These are phyloP conservation scores for Rhinoderma darwinii DNA, from an alignment of 2,113 vertebrate genomes.

Conservation along the genomic window DNA sequence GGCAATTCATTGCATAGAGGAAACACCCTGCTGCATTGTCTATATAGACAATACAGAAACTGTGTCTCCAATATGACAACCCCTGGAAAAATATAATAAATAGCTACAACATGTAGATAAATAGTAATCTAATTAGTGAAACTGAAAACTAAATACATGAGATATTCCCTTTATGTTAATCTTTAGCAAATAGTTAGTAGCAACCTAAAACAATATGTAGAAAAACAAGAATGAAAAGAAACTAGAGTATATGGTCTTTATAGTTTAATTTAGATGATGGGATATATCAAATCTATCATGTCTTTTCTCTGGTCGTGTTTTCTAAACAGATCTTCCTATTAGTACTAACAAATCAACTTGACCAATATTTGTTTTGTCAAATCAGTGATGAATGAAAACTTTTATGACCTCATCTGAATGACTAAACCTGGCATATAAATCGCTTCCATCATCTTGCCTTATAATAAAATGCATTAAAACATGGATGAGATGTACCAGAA, in stretches of 20 bases:
- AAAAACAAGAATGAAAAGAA: neutral
- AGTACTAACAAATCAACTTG: neutral
- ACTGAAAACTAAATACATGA: no score
- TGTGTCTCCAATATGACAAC: no score
- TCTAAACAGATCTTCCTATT: neutral
- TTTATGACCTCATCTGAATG: constrained; percentile 12
- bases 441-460: neutral
- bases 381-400: constrained; percentile 18
- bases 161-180: no score
- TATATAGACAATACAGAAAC: no score
- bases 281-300: neutral
- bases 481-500: constrained; percentile 13
- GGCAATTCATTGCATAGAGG: no score
- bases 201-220: no score
- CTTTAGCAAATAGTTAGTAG: no score
- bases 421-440: constrained; percentile 12
- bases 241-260: no score
- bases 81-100: no score
- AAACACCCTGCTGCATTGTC: no score
- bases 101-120: no score
- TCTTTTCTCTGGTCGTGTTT: neutral
- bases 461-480: constrained; percentile 24
- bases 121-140: no score
- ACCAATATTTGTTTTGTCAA: constrained; percentile 28
- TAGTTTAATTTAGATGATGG: neutral